Percentiles rank a stretch among this genome's conserved stretches.
phyloP scores from a whole-genome alignment of 2,113 vertebrate species.

The Puntigrus tetrazona region DNA sequence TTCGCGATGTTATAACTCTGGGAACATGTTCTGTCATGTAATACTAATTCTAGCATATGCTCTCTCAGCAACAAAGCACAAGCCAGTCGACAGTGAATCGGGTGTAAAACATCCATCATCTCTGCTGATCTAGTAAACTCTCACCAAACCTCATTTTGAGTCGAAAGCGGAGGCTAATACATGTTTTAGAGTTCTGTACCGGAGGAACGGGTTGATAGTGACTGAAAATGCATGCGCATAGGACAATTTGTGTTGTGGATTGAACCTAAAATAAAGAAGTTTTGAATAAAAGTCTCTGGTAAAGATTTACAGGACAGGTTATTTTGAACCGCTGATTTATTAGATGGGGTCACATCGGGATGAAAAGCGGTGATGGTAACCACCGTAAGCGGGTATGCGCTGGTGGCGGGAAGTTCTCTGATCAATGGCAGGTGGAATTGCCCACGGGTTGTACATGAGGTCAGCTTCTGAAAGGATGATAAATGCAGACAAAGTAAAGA shows the following conservation, averaged over 20 bases:
- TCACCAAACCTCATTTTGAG: not conserved
- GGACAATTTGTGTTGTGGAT: not conserved
- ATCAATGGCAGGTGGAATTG: constrained; percentile 14
- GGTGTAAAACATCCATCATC: not conserved
- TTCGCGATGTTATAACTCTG: not conserved
- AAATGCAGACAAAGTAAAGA: constrained; percentile 25
- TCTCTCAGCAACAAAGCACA: not conserved
- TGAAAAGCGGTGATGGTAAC: constrained; percentile 5
- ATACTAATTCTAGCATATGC: not conserved
- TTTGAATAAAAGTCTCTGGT: not conserved
- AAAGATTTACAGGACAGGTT: not conserved
- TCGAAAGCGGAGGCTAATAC: not conserved
- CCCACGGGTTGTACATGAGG: constrained; percentile 10
- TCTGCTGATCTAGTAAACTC: not conserved
- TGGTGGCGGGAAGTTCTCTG: not conserved
- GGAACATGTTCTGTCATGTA: not conserved
- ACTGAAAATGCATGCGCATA: not conserved
- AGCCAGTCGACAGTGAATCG: not conserved
- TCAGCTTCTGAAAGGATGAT: constrained; percentile 42
- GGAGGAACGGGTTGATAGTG: not conserved
- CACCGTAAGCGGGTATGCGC: constrained; percentile 1
- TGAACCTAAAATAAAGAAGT: not conserved
- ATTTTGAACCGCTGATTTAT: not conserved
- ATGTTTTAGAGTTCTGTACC: not conserved
- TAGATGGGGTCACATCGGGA: not conserved